A percentile compares a stretch with the other conserved stretches of the same genome.
Evolutionary conservation across 2,113 vertebrate species (phyloP).

Genomic region (Paradoxurus hermaphroditus): DNA sequence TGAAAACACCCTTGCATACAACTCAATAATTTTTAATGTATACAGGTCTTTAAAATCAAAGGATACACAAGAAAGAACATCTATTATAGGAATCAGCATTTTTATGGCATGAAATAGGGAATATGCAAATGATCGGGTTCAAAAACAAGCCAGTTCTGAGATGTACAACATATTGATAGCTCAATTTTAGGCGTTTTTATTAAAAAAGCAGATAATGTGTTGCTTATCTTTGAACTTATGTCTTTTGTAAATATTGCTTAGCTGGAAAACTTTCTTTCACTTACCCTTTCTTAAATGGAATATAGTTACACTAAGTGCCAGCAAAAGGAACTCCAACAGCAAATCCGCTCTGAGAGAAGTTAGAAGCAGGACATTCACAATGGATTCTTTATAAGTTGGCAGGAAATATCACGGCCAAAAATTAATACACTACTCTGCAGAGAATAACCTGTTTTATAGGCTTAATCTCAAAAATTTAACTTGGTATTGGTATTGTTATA

Average conservation of each 20-base stretch:
- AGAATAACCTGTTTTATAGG: slow-evolving; percentile 72
- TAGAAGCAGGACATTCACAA: slow-evolving; percentile 55
- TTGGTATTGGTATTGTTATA: slow-evolving; percentile 46
- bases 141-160: slow-evolving; percentile 46
- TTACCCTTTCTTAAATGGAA: slow-evolving; percentile 36
- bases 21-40: neutral
- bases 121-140: slow-evolving; percentile 51
- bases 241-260: slow-evolving; percentile 71
- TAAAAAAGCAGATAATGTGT: slow-evolving; percentile 45
- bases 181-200: slow-evolving; percentile 51
- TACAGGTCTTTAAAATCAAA: neutral
- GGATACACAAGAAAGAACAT: neutral
- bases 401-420: slow-evolving; percentile 69
- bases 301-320: slow-evolving; percentile 53
- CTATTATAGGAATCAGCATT: neutral
- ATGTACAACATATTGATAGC: slow-evolving; percentile 40
- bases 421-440: slow-evolving; percentile 45
- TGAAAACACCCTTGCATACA: neutral
- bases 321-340: slow-evolving; percentile 41
- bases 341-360: slow-evolving; percentile 36
- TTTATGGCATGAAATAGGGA: neutral
- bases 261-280: slow-evolving; percentile 33
- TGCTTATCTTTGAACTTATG: slow-evolving; percentile 60
- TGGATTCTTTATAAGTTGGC: slow-evolving; percentile 67
- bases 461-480: slow-evolving; percentile 76